phyloP scores from a whole-genome alignment of 2,113 vertebrate genomes.

The human region DNA sequence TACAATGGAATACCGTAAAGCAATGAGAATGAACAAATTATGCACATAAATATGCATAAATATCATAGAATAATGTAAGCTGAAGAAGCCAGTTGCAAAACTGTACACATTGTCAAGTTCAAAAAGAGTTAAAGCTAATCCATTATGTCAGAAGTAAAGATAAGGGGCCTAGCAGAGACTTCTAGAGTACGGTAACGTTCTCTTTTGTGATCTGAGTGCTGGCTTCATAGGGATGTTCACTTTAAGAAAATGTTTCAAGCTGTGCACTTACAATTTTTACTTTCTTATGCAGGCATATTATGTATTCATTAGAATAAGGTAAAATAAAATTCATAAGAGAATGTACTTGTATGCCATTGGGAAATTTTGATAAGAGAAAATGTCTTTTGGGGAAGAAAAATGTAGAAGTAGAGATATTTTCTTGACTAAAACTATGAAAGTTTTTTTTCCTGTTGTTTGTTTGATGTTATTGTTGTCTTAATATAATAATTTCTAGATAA shows the following conservation, averaged over 20 bases:
- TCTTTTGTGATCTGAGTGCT: neutral
- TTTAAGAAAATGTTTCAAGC: neutral
- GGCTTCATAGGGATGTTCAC: neutral
- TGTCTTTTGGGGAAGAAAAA: neutral
- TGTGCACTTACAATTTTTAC: neutral
- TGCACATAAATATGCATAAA: neutral
- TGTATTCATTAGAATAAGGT: neutral
- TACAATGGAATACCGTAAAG: neutral
- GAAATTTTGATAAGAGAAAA: neutral
- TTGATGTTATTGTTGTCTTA: neutral
- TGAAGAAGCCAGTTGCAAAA: neutral
- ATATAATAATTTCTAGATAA: neutral
- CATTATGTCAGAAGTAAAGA: neutral
- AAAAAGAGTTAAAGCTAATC: neutral
- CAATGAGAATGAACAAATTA: neutral
- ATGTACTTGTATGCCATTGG: neutral
- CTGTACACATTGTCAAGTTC: neutral
- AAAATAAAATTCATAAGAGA: neutral
- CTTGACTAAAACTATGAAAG: neutral
- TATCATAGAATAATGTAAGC: neutral
- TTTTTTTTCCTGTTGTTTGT: neutral
- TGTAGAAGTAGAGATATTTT: neutral
- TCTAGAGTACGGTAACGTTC: fast-evolving
- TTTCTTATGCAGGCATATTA: neutral
- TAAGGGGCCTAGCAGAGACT: neutral